Evolutionary conservation across 2,113 vertebrate genomes (phyloP).

Genomic region (Ia io): DNA sequence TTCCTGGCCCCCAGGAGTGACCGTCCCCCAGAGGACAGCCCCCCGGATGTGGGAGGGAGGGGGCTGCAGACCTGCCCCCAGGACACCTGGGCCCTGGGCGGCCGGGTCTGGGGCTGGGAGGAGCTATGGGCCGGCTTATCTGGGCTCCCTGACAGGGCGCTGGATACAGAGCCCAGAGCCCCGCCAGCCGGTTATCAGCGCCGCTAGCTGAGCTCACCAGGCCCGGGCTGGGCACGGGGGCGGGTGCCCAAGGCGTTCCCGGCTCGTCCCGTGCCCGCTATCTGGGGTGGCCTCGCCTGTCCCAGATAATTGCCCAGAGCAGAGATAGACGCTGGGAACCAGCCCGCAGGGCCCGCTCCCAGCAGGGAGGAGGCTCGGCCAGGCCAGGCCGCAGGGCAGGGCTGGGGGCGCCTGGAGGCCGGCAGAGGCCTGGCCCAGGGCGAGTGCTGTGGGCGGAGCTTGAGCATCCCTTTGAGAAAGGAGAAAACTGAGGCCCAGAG

Average conservation of each 20-base stretch:
- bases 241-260: neutral
- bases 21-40: neutral
- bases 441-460: fast-evolving
- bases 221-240: neutral
- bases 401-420: neutral
- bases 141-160: neutral
- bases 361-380: neutral
- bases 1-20: fast-evolving
- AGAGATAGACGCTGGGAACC: neutral
- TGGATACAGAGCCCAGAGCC: neutral
- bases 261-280: neutral
- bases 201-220: neutral
- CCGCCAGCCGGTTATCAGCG: neutral
- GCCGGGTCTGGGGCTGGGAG: fast-evolving
- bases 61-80: neutral
- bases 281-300: neutral
- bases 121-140: neutral
- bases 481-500: too few species aligned
- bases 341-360: neutral
- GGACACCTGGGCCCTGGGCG: neutral
- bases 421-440: neutral
- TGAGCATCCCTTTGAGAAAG: fast-evolving
- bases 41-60: neutral
- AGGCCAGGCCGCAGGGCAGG: neutral
- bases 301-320: neutral